Conservation (phyloP, 2,113 vertebrate species). For the Podarcis muralis region DNA sequence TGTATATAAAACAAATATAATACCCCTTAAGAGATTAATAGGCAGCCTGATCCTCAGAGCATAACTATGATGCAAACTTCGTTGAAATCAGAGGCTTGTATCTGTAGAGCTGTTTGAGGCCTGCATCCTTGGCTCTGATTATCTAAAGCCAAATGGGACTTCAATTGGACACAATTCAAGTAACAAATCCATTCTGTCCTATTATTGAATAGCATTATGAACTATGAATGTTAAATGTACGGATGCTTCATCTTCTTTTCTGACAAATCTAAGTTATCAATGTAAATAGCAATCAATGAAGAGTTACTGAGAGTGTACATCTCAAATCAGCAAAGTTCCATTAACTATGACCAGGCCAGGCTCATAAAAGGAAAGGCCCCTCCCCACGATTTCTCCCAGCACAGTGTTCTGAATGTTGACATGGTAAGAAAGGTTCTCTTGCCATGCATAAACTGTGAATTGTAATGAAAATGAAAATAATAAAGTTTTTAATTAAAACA, state of each 20-base stretch:
- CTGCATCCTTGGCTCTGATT: constrained; percentile 60
- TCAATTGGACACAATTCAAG: constrained; percentile 71
- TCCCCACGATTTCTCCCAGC: constrained; percentile 63
- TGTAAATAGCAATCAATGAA: constrained; percentile 79
- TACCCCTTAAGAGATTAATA: constrained; percentile 67
- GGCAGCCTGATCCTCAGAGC: constrained; percentile 38
- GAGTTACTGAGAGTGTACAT: constrained; percentile 76
- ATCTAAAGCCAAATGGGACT: constrained; percentile 61
- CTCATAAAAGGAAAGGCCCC: constrained; percentile 70
- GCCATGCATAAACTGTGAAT: constrained; percentile 82
- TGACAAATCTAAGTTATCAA: constrained; percentile 76
- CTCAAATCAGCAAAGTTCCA: constrained; percentile 73
- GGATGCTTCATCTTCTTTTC: constrained; percentile 78
- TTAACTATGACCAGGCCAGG: constrained; percentile 71
- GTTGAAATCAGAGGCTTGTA: background rate
- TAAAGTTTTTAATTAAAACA: constrained; percentile 83
- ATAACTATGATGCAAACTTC: constrained; percentile 18
- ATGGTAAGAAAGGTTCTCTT: constrained; percentile 64
- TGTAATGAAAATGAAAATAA: constrained; percentile 79
- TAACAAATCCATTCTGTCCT: constrained; percentile 68
- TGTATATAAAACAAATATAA: constrained; percentile 69
- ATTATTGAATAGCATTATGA: constrained; percentile 66
- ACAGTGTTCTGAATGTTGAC: constrained; percentile 76
- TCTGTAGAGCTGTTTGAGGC: constrained; percentile 11
- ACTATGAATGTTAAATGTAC: constrained; percentile 74